Evolutionary conservation across 1,140 invertebrate species (phyloP), one percentile per base, ranked within the genome.

Genomic region (Rhagoletis pomonella): DNA sequence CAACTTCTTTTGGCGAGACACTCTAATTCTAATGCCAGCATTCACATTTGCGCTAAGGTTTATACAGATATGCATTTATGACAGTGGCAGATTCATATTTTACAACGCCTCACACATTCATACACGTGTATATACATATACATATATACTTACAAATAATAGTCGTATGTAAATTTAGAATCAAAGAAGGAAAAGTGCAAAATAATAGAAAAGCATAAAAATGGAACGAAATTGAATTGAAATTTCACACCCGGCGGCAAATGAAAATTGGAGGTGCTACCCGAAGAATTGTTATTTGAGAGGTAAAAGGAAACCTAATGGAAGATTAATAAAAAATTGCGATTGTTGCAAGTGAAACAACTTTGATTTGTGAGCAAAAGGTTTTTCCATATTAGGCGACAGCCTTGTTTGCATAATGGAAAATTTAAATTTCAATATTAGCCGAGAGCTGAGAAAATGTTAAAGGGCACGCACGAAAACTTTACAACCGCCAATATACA

Each of bases 221-320:
- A 65, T 14, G 64, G 5, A 19, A n/a, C 64, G 64, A 65, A 65
- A 65, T 65, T 65, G 64, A 65, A 65, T 65, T 59, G 81, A 85
- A 59, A 50, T 85, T 85, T 85, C 44, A 59, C 50, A 60, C 50
- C 81, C 81, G 55, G 81, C 58, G 29, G 81, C n/a, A 58, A 85
- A n/a, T 39, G 12, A 14, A 19, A 85, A 85, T 42, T 29, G 50
- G 58, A 85, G 44, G 39, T 10, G 29, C 6, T 58, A 39, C 67
- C 39, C 42, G 47, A 29, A 6, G 64, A 14, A 65, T 39, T 14
- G 29, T 19, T 65, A 65, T 14, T 19, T 19, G 17, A 39, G 17
- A n/a, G 29, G 64, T 65, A 39, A 14, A 29, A 59, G 3, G 29
- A 29, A 58, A 85, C 17, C 44, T 29, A 85, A 85, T 29, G 2